Conservation (phyloP, 2,888 invertebrate genomes). For the Thera britannica region DNA sequence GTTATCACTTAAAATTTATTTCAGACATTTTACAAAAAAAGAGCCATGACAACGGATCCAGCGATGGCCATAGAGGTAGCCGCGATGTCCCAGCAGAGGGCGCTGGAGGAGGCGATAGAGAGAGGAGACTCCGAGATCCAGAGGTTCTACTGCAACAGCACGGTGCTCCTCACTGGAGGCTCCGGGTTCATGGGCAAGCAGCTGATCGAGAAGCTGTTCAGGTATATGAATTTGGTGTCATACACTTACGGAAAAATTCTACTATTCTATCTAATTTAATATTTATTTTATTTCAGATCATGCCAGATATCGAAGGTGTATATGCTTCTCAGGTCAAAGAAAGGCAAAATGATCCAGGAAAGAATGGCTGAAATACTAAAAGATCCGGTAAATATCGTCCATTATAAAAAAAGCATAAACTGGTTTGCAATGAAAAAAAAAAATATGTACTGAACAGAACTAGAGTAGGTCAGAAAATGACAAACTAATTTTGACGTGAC, state of each 20-base stretch:
- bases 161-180: slow-evolving; percentile 92
- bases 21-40: not conserved
- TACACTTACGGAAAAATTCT: too few relatives aligned
- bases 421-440: too few relatives aligned
- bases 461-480: too few relatives aligned
- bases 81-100: slow-evolving; percentile 16
- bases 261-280: too few relatives aligned
- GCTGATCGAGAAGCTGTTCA: slow-evolving; percentile 91
- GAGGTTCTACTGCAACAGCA: slow-evolving; percentile 45
- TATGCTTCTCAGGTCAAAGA: slow-evolving; percentile 18
- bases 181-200: slow-evolving; percentile 97
- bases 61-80: slow-evolving; percentile 22
- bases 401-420: too few relatives aligned
- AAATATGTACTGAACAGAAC: too few relatives aligned
- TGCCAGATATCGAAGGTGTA: slow-evolving; percentile 17
- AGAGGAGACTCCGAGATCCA: slow-evolving; percentile 45
- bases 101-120: slow-evolving; percentile 8
- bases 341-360: slow-evolving; percentile 11
- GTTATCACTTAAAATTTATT: too few relatives aligned
- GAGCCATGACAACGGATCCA: slow-evolving; percentile 13
- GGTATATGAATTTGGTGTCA: slow-evolving; percentile 8
- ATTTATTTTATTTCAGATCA: slow-evolving; percentile 8
- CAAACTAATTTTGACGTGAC: too few relatives aligned
- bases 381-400: slow-evolving; percentile 18
- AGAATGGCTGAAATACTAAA: slow-evolving; percentile 16